Conservation (phyloP, 2,888 invertebrate species). For the Scaptodrosophila latifasciaeformis region DNA sequence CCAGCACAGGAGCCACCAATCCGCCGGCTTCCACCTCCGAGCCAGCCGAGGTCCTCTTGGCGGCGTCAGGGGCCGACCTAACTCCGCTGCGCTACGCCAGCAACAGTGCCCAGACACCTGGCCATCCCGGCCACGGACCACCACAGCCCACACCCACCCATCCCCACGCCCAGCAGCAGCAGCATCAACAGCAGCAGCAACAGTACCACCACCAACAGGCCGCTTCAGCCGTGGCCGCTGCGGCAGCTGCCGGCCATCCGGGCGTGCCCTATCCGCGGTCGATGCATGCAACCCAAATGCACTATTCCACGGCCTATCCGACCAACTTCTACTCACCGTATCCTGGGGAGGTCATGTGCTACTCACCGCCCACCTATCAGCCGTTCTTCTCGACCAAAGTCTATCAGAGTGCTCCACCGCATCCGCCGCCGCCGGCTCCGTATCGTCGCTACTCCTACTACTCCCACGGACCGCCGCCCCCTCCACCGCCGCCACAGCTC, state of each 20-base stretch:
- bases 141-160: constrained; percentile 25
- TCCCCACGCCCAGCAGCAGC: constrained; percentile 62
- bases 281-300: constrained; percentile 75
- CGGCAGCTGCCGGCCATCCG: constrained; percentile 71
- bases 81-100: constrained; percentile 66
- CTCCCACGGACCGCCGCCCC: constrained; percentile 54
- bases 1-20: constrained; percentile 44
- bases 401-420: constrained; percentile 75
- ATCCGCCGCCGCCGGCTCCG: constrained; percentile 66
- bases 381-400: constrained; percentile 76
- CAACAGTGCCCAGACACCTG: constrained; percentile 38
- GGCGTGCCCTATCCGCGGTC: constrained; percentile 71
- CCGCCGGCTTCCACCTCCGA: too few relatives aligned
- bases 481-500: constrained; percentile 54
- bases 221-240: constrained; percentile 71
- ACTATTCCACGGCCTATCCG: constrained; percentile 75
- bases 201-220: too few relatives aligned
- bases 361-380: constrained; percentile 77
- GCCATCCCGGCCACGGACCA: not conserved
- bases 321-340: constrained; percentile 74
- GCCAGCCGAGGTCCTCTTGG: too few relatives aligned
- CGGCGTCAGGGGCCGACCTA: constrained; percentile 67
- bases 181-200: constrained; percentile 57
- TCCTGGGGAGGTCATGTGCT: constrained; percentile 76
- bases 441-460: constrained; percentile 68